Evolutionary conservation across 2,888 invertebrate genomes (phyloP).

Genomic region (Vesta saturnalis): DNA sequence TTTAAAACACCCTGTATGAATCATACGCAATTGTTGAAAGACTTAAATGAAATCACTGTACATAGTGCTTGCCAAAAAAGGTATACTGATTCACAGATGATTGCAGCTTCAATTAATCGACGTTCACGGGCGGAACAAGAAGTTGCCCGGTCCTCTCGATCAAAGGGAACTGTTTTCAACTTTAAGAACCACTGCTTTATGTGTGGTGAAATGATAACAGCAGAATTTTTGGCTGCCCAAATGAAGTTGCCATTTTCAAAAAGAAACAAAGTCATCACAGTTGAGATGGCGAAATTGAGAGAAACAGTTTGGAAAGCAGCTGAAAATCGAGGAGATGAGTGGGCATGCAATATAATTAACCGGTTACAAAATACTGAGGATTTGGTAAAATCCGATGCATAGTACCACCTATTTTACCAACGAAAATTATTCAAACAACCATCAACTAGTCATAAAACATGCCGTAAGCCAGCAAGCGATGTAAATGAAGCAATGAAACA

Average conservation of each 20-base stretch:
- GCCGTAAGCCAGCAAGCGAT: too few relatives aligned
- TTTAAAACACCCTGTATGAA: too few relatives aligned
- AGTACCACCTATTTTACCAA: background rate
- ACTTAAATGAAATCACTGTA: too few relatives aligned
- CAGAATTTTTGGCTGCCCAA: background rate
- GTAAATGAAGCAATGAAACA: too few relatives aligned
- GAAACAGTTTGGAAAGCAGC: background rate
- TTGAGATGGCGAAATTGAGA: too few relatives aligned
- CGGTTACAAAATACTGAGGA: too few relatives aligned
- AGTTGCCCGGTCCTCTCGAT: background rate
- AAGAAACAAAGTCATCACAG: too few relatives aligned
- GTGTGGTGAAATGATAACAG: background rate
- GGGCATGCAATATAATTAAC: background rate
- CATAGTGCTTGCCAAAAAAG: too few relatives aligned
- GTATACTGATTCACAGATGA: too few relatives aligned
- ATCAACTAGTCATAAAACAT: background rate
- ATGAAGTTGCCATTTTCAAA: background rate
- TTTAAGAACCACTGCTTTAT: too few relatives aligned
- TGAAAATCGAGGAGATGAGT: background rate
- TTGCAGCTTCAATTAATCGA: background rate
- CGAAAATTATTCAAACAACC: background rate
- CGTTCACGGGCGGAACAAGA: background rate
- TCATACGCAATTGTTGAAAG: too few relatives aligned
- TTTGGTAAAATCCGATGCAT: too few relatives aligned
- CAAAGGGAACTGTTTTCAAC: background rate